phyloP scores from a whole-genome alignment of 2,113 vertebrate species.

The Ctenodactylus gundi region DNA sequence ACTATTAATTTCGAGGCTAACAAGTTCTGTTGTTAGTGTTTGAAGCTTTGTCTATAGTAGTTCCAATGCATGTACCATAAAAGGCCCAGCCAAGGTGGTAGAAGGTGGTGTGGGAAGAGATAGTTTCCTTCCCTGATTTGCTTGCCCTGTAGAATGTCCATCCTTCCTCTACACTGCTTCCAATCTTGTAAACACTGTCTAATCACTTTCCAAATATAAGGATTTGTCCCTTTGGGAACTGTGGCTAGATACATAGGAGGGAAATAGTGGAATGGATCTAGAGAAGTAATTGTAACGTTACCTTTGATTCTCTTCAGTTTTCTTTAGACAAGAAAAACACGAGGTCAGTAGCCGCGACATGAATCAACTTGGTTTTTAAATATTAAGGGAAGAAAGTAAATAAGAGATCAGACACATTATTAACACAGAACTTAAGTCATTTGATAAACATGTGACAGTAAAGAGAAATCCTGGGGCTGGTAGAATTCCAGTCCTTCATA shows the following conservation, averaged over 20 bases:
- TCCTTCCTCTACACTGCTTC: not conserved
- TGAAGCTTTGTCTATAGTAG: not conserved
- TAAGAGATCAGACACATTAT: not conserved
- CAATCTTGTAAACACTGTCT: not conserved
- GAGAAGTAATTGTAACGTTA: conserved; percentile 43
- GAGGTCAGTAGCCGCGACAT: conserved; percentile 54
- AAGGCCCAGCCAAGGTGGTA: not conserved
- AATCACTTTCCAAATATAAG: not conserved
- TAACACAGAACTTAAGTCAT: not conserved
- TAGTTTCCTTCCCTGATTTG: not conserved
- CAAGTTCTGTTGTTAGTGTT: not conserved
- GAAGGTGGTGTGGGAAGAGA: not conserved
- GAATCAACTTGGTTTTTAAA: conserved; percentile 40
- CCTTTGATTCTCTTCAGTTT: conserved; percentile 1
- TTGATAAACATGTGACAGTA: conserved; percentile 6
- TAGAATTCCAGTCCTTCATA: conserved; percentile 33
- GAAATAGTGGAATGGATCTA: not conserved
- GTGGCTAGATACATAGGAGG: not conserved
- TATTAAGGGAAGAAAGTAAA: conserved; percentile 24
- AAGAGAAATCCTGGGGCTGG: not conserved
- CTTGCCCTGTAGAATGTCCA: not conserved
- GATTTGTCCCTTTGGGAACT: conserved; percentile 6
- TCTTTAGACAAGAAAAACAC: conserved; percentile 21
- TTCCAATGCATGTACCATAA: not conserved
- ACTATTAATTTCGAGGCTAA: not conserved